Evolutionary conservation across 92 coral and sea anemone genomes (phyloP).

Genomic region (Phymanthus crucifer): DNA sequence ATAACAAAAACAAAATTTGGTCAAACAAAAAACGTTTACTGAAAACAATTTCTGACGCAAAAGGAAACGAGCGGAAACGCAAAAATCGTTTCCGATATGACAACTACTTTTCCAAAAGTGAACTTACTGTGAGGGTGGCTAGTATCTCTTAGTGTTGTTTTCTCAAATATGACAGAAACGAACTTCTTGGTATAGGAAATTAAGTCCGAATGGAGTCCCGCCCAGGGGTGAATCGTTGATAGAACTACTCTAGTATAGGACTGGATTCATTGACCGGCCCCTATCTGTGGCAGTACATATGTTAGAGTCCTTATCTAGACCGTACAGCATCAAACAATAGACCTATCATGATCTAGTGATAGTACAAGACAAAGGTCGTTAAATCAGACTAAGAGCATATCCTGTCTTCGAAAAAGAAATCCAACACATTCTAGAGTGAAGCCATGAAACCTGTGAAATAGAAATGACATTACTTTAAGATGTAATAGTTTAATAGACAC

Average conservation of each 20-base stretch:
- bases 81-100: background rate
- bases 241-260: background rate
- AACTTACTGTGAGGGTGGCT: background rate
- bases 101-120: background rate
- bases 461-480: too few species aligned
- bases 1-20: background rate
- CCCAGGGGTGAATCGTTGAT: background rate
- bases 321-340: background rate
- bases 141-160: background rate
- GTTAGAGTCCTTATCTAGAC: slow-evolving; percentile 2
- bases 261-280: background rate
- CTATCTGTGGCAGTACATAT: background rate
- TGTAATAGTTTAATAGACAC: too few species aligned
- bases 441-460: too few species aligned
- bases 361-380: slow-evolving; percentile 1
- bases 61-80: slow-evolving; percentile 1
- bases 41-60: slow-evolving; percentile 11
- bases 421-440: background rate
- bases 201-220: background rate
- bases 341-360: slow-evolving; percentile 6
- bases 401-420: background rate
- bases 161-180: background rate
- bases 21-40: background rate
- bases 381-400: background rate
- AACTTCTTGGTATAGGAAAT: background rate